A percentile compares a stretch with the other conserved stretches of the same genome.
Evolutionary conservation across 2,113 vertebrate species (phyloP).

Genomic region (Syngnathoides biaculeatus): DNA sequence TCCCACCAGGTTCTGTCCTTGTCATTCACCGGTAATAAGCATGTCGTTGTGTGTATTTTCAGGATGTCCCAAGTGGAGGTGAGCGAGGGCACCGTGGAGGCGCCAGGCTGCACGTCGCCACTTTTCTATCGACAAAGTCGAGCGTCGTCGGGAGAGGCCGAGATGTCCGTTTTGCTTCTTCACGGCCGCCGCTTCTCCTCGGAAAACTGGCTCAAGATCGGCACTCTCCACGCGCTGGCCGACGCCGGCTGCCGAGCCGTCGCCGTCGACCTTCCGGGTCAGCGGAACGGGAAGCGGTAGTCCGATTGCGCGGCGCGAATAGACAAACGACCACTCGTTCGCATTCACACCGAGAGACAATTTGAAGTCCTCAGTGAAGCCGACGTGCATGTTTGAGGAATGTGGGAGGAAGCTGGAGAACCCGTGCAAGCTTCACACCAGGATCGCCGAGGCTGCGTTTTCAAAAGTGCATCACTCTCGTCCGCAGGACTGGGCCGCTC

Average conservation of each 20-base stretch:
- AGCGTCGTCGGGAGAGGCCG: constrained; percentile 48
- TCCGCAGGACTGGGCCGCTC: constrained; percentile 83
- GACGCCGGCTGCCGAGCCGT: constrained; percentile 82
- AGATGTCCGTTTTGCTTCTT: constrained; percentile 80
- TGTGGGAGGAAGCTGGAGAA: too few species aligned
- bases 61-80: constrained; percentile 74
- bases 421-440: too few species aligned
- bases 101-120: constrained; percentile 71
- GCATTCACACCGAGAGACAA: too few species aligned
- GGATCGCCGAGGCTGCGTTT: too few species aligned
- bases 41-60: constrained; percentile 2
- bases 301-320: background rate
- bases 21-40: background rate
- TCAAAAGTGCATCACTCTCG: background rate
- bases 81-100: constrained; percentile 65
- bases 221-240: constrained; percentile 79
- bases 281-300: background rate
- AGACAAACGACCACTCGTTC: too few species aligned
- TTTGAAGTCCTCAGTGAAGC: too few species aligned
- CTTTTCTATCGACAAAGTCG: constrained; percentile 83
- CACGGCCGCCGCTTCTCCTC: constrained; percentile 95
- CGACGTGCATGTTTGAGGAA: too few species aligned
- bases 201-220: constrained; percentile 83
- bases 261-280: constrained; percentile 92
- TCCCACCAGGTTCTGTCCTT: too few species aligned